phyloP scores from a whole-genome alignment of 2,888 invertebrate species.

The Oeneis ivallda region DNA sequence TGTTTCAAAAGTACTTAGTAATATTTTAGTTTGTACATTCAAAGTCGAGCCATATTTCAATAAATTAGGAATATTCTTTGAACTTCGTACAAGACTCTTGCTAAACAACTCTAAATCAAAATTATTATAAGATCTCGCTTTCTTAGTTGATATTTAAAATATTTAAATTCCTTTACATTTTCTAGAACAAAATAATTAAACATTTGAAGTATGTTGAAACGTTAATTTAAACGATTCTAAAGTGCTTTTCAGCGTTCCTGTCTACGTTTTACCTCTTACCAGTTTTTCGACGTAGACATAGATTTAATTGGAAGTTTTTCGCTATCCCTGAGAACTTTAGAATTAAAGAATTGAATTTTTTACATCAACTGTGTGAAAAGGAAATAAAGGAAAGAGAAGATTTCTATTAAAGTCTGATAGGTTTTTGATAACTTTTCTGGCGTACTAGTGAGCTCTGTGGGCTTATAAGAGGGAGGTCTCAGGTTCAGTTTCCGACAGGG shows the following conservation, averaged over 20 bases:
- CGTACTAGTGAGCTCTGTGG: too few species aligned
- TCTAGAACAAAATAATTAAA: slow-evolving; percentile 45
- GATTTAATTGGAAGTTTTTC: slow-evolving; percentile 70
- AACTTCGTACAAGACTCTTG: too few species aligned
- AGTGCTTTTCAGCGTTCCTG: slow-evolving; percentile 60
- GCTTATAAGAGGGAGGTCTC: too few species aligned
- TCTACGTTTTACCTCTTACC: slow-evolving; percentile 59
- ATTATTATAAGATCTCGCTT: background rate
- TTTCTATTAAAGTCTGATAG: too few species aligned
- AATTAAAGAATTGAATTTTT: slow-evolving; percentile 46
- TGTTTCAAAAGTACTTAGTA: too few species aligned
- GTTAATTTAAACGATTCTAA: slow-evolving; percentile 58
- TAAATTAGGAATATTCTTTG: too few species aligned
- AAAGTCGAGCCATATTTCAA: too few species aligned
- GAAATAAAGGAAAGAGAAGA: background rate
- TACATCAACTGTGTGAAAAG: background rate
- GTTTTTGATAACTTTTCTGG: background rate
- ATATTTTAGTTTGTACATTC: too few species aligned
- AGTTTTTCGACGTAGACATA: slow-evolving; percentile 59
- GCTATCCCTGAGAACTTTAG: slow-evolving; percentile 58
- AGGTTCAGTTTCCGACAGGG: too few species aligned
- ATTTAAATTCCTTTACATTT: slow-evolving; percentile 22
- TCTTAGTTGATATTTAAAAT: background rate
- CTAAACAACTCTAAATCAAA: background rate
- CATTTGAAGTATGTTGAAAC: slow-evolving; percentile 52